Percentiles rank a stretch among this genome's conserved stretches.
These are phyloP conservation scores for Hybognathus amarus DNA, from an alignment of 2,797 vertebrate genomes.

Conservation along the genomic window DNA sequence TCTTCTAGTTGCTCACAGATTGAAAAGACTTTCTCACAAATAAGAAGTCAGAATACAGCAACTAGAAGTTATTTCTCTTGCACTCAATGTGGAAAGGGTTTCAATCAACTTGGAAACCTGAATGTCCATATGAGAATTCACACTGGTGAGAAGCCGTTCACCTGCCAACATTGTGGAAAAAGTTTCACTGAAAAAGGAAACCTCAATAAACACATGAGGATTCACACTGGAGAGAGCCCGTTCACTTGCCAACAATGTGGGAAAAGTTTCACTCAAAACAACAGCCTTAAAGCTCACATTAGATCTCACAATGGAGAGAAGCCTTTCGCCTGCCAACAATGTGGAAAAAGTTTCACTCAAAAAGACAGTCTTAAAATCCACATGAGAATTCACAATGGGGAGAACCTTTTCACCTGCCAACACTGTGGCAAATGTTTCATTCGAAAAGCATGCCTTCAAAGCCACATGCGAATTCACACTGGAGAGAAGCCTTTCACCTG, in stretches of 20 bases:
- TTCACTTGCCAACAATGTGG: neutral
- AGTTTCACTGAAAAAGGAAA: neutral
- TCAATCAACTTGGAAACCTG: neutral
- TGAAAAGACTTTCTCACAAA: neutral
- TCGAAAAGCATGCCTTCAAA: neutral
- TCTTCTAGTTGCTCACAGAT: neutral
- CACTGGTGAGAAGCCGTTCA: neutral
- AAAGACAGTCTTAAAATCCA: neutral
- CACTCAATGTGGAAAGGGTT: neutral
- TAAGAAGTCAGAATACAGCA: neutral
- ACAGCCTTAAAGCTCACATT: neutral
- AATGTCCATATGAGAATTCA: neutral
- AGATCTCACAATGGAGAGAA: neutral
- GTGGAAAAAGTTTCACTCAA: neutral
- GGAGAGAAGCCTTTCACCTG: neutral
- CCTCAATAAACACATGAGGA: neutral
- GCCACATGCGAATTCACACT: neutral
- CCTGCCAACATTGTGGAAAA: neutral
- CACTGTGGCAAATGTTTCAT: neutral
- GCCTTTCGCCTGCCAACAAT: neutral
- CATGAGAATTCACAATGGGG: neutral
- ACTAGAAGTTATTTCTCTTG: neutral
- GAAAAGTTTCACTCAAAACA: neutral
- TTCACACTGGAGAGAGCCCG: neutral
- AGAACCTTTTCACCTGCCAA: neutral